Evolutionary conservation across 2,888 invertebrate species (phyloP), one percentile per base, ranked within the genome.

Genomic region (Chymomyza procnemis): DNA sequence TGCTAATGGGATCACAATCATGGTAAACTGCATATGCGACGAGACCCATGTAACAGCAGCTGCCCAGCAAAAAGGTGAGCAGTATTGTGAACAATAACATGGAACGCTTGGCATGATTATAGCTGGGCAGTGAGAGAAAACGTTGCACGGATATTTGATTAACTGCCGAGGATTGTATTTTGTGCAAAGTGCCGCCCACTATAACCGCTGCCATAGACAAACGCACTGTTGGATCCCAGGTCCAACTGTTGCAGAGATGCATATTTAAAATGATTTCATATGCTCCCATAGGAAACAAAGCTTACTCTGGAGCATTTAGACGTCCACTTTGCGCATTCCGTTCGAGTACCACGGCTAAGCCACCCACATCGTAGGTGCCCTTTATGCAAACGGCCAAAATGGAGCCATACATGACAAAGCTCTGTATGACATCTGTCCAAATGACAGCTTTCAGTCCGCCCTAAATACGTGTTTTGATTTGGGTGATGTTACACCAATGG

Each of bases 71-170:
- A 30, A 92, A 83, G 5, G 93, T 91, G 73, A 95, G 92, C 1
- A 95, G 94, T 26, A 94, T 81, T 54, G 93, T 93, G 78, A 95
- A 96, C 19, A 93, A 81, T 88, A 94, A 92, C 64, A 95, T 92
- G 16, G 95, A 93, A 12, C 85, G 90, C 93, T 93, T 94, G 9
- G 96, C 96, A 41, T 94, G 93, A 67, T 92, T 92, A 26, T 96
- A 88, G 4, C 93, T 94, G 0, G 96, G 95, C 52, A 97, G 91
- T 0, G 96, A 93, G 60, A 97, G 92, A 79, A 96, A 96, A 68
- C 97, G 92, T 88, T 97, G 97, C 9, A 97, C 93, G 93, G 97
- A 96, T 18, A 95, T 94, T 89, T 97, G 97, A 90, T 96, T 97
- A 6, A 96, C 94, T 1, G 94, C 93, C 67, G 95, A 94, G 8